phyloP scores from a whole-genome alignment of 2,113 vertebrate species.

The Verasper variegatus region DNA sequence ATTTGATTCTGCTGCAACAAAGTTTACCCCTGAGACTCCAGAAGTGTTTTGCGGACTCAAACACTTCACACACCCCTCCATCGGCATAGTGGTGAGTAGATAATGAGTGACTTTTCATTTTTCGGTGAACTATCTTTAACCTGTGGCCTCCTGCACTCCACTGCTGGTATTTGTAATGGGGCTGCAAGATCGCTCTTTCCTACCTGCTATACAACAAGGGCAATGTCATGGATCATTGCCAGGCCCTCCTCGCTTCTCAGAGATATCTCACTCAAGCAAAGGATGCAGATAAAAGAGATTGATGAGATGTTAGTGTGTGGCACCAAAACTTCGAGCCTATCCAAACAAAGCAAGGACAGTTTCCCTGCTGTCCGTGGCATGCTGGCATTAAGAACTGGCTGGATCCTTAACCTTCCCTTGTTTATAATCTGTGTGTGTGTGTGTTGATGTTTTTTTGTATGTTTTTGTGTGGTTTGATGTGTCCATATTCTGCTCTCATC shows the following conservation, averaged over 20 bases:
- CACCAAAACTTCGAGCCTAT: not conserved
- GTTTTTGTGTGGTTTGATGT: too few relatives aligned
- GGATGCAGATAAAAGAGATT: not conserved
- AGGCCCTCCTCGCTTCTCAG: not conserved
- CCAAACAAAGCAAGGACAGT: not conserved
- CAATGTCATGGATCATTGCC: not conserved
- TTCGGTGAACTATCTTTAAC: not conserved
- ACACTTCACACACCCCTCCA: too few relatives aligned
- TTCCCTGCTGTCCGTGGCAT: not conserved
- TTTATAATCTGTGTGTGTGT: too few relatives aligned
- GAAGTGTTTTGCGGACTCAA: too few relatives aligned
- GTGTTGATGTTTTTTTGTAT: too few relatives aligned
- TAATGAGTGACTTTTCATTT: too few relatives aligned
- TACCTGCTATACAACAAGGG: not conserved
- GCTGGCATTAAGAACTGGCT: not conserved
- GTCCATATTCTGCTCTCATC: too few relatives aligned
- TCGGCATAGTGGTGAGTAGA: too few relatives aligned
- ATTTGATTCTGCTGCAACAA: too few relatives aligned
- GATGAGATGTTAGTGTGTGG: not conserved
- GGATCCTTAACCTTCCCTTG: too few relatives aligned
- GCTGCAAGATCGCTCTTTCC: not conserved
- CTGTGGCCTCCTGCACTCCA: not conserved
- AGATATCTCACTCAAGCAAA: not conserved
- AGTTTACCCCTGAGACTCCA: too few relatives aligned
- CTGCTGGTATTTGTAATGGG: not conserved